Conservation (phyloP, 1,140 invertebrate genomes). For the Heliconius melpomene region DNA sequence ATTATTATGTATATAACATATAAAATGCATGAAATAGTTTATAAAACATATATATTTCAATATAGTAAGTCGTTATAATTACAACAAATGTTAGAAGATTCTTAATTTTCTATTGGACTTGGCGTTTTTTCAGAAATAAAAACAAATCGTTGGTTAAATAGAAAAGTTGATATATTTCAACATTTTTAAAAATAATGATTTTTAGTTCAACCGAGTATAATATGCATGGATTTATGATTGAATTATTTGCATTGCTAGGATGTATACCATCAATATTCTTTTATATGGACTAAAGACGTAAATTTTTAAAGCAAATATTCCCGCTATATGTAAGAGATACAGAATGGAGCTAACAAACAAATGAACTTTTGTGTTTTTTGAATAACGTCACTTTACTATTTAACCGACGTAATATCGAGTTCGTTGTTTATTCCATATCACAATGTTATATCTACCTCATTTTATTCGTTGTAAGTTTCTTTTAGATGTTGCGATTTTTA, state of each 20-base stretch:
- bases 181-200: too few species aligned
- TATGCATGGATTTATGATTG: too few species aligned
- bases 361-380: too few species aligned
- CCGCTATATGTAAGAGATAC: too few species aligned
- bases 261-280: too few species aligned
- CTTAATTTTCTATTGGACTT: constrained; percentile 23
- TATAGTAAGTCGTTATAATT: constrained; percentile 26
- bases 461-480: constrained; percentile 75
- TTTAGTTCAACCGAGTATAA: too few species aligned
- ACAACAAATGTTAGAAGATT: constrained; percentile 1
- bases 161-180: too few species aligned
- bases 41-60: constrained; percentile 47
- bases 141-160: background rate
- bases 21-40: constrained; percentile 56
- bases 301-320: too few species aligned
- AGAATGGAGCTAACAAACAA: too few species aligned
- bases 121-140: constrained; percentile 15
- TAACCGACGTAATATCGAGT: constrained; percentile 33
- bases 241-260: too few species aligned
- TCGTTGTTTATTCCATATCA: constrained; percentile 75
- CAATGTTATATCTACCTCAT: constrained; percentile 77
- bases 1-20: constrained; percentile 35
- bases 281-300: too few species aligned
- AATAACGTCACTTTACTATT: too few species aligned
- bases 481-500: constrained; percentile 67